Evolutionary conservation across 1,140 invertebrate species (phyloP), one percentile per base, ranked within the genome.

Genomic region (Stenopsyche tienmushanensis): DNA sequence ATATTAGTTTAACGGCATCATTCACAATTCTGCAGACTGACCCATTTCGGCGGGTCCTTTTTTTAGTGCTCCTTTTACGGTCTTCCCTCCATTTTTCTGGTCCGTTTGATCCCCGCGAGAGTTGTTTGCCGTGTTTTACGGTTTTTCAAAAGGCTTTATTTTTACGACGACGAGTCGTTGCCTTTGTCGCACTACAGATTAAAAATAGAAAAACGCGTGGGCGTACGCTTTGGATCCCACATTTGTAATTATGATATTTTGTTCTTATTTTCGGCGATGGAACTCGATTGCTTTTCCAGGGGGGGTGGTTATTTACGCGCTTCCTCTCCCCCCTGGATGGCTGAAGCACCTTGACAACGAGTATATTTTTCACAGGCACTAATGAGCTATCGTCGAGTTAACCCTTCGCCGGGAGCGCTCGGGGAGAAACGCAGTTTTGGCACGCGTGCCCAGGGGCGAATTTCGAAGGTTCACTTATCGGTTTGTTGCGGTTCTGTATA

Each of bases 1-100:
- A 50, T 62, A 47, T 47, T 62, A 62, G 58, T 62, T 29, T 62
- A 62, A 62, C 58, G 58, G 58, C 45, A 18, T 59, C 55, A 26
- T 62, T 62, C 21, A 17, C 13, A 20, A 53, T 62, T 49, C 58
- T 20, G 55, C 41, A 42, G 21, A 3, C 24, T 34, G 5, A n/a
- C 52, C 20, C 10, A 17, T n/a, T 39, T 55, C 41, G n/a, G 25
- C 13, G 39, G 34, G 7, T 20, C 13, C n/a, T 39, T 21, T 23
- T 58, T 58, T 58, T 58, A 58, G 17, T n/a, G 23, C 39, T 23
- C 29, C 9, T 57, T 57, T 41, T 24, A 25, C 24, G 25, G 5
- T 21, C 20, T 15, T 57, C 53, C 53, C 20, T 41, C 41, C 53
- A 25, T 53, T 53, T 53, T 57, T 57, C 23, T 39, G 39, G 7